Conservation (phyloP, 2,113 vertebrate genomes). For the Eonycteris spelaea region DNA sequence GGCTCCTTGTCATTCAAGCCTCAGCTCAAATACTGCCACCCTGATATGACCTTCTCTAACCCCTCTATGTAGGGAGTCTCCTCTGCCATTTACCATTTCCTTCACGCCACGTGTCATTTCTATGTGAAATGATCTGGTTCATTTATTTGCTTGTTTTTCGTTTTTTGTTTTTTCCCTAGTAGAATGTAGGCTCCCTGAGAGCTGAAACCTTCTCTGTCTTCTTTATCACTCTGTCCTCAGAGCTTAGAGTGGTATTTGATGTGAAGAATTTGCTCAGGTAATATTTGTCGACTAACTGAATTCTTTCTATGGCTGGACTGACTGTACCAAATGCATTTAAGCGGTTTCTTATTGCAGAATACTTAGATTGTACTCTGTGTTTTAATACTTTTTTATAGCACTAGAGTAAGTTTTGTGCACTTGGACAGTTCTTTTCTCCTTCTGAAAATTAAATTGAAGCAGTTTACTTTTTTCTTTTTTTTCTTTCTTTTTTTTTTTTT, state of each 20-base stretch:
- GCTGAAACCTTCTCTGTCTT: background rate
- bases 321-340: background rate
- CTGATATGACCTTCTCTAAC: background rate
- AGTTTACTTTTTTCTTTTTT: background rate
- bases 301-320: background rate
- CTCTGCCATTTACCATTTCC: background rate
- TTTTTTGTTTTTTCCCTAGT: background rate
- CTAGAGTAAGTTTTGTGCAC: background rate
- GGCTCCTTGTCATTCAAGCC: background rate
- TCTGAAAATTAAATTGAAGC: background rate
- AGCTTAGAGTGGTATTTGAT: background rate
- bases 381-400: background rate
- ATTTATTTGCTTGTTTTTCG: background rate
- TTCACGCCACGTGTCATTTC: background rate
- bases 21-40: background rate
- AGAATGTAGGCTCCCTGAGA: background rate
- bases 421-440: background rate
- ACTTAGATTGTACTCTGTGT: background rate
- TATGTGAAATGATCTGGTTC: background rate
- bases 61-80: background rate
- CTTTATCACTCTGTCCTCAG: background rate
- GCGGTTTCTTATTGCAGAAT: background rate
- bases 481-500: too few relatives aligned
- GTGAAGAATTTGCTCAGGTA: background rate
- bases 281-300: background rate